A percentile compares a stretch with the other conserved stretches of the same genome.
Conservation (phyloP, 2,888 invertebrate genomes). For the Lithophane socia region DNA sequence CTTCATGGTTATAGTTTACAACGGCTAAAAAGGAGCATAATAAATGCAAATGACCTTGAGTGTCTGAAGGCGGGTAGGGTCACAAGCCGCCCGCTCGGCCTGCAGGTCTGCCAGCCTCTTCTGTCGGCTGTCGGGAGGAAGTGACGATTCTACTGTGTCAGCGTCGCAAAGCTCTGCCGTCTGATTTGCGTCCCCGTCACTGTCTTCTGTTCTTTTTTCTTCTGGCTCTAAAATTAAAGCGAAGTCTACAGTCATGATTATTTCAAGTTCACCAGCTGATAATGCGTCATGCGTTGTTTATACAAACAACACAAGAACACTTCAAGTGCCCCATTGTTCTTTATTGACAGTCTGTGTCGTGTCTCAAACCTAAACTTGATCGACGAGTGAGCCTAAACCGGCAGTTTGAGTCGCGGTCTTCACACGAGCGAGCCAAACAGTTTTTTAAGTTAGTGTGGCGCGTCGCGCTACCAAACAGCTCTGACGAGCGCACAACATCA, state of each 20-base stretch:
- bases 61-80: conserved; percentile 94
- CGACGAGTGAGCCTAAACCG: background rate
- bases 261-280: background rate
- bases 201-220: conserved; percentile 87
- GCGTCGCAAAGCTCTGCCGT: conserved; percentile 91
- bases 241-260: background rate
- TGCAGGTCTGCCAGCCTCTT: conserved; percentile 93
- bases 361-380: conserved; percentile 22
- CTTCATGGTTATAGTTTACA: background rate
- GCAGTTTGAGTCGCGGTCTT: conserved; percentile 1
- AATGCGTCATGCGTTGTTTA: background rate
- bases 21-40: background rate
- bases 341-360: conserved; percentile 11
- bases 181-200: conserved; percentile 89
- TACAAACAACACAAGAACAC: conserved; percentile 21
- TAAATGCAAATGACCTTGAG: conserved; percentile 85
- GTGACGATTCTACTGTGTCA: conserved; percentile 93
- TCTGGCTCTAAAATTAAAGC: conserved; percentile 75
- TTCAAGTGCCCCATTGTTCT: conserved; percentile 12
- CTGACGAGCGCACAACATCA: background rate
- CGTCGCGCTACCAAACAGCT: background rate
- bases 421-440: background rate
- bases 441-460: background rate
- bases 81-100: conserved; percentile 94
- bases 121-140: conserved; percentile 92